Conservation (phyloP, 2,888 invertebrate species). For the Tipula vernalis region DNA sequence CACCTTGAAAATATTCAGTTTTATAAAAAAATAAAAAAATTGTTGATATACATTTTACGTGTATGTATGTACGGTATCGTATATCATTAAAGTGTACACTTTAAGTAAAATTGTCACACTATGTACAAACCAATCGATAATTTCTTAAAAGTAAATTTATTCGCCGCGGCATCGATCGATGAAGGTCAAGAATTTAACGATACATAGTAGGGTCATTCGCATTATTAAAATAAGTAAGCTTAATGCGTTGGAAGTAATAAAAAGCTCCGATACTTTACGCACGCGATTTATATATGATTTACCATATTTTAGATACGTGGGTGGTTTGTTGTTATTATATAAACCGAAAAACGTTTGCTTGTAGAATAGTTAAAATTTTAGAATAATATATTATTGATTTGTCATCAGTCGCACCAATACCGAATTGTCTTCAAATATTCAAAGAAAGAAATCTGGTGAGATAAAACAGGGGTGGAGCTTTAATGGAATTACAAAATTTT, state of each 20-base stretch:
- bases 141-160: background rate
- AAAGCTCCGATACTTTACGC: background rate
- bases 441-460: background rate
- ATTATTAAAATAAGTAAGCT: background rate
- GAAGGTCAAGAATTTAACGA: background rate
- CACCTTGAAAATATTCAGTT: background rate
- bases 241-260: background rate
- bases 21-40: background rate
- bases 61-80: background rate
- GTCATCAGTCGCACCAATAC: background rate
- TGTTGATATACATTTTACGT: background rate
- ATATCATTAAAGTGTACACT: background rate
- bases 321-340: background rate
- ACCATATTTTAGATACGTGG: background rate
- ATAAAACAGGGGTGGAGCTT: constrained; percentile 1
- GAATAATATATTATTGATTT: background rate
- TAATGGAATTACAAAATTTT: background rate
- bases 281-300: background rate
- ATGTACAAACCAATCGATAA: background rate
- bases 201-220: background rate
- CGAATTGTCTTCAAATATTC: background rate
- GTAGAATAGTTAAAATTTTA: background rate
- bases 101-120: background rate
- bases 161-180: background rate
- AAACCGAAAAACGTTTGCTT: background rate